Evolutionary conservation across 2,888 invertebrate species (phyloP), one percentile per base, ranked within the genome.

Genomic region (Dendrolimus pini): DNA sequence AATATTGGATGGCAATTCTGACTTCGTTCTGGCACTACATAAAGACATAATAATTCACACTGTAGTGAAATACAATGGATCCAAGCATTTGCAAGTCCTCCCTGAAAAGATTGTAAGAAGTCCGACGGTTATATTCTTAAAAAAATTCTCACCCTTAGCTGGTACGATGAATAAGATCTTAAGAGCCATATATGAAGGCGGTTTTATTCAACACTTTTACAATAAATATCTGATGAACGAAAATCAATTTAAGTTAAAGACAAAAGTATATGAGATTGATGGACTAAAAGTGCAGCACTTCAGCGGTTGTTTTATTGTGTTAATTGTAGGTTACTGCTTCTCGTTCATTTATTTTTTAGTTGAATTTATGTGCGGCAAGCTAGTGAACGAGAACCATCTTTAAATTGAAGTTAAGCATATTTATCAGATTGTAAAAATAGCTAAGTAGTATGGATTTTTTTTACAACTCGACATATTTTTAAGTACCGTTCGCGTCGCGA

Each of bases 121-220:
- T 63, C 83, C 83, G 3, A 73, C 74, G 1, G 83, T 80, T 9
- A 71, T 85, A 55, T 82, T 75, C 65, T 78, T 77, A 41, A 80
- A 64, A 56, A 81, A 75, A 56, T 72, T 69, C 65, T 80, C 81
- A 3, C 73, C 78, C 0, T 56, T 83, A 7, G 62, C 67, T 3
- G 47, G 59, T 9, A 73, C 80, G 1, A 56, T 83, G 1, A 77
- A 64, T 58, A 62, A 64, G 18, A 59, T 76, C 41, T 61, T 84
- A 57, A 72, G 71, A 53, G 64, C 63, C n/a, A 63, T 70, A 41
- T 61, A 75, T 9, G 84, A 85, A 65, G 69, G 67, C 2, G 84
- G 83, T 9, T 75, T 83, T 53, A 66, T 72, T 13, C 69, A 80
- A 9, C 61, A 65, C 18, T 59, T 68, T 56, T 74, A 73, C 58